A percentile compares a stretch with the other conserved stretches of the same genome.
Evolutionary conservation across 1,140 invertebrate genomes (phyloP).

Genomic region (Sarcophaga peregrina): DNA sequence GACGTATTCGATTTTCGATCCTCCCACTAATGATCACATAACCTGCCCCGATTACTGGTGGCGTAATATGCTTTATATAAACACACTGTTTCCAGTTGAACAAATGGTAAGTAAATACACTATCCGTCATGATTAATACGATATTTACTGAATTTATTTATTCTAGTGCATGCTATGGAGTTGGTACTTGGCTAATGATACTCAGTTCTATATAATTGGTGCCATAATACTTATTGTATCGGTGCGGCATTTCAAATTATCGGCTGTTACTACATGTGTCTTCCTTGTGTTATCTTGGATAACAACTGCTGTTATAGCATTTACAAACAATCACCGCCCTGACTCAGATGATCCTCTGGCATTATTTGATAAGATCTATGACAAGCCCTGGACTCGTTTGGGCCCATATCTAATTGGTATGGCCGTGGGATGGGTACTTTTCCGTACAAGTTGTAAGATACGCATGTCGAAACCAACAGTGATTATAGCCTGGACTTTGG

Average conservation of each 20-base stretch:
- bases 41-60: conserved; percentile 89
- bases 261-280: conserved; percentile 72
- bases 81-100: conserved; percentile 85
- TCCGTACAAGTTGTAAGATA: conserved; percentile 83
- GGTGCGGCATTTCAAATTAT: conserved; percentile 78
- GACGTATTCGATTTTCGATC: conserved; percentile 83
- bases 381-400: conserved; percentile 86
- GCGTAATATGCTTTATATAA: conserved; percentile 86
- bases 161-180: conserved; percentile 89
- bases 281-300: conserved; percentile 80
- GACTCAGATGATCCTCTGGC: conserved; percentile 84
- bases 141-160: conserved; percentile 36
- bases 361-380: conserved; percentile 87
- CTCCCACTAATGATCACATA: conserved; percentile 80
- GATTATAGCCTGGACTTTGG: conserved; percentile 76
- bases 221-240: conserved; percentile 81
- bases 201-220: conserved; percentile 85
- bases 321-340: conserved; percentile 82
- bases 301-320: conserved; percentile 83
- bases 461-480: conserved; percentile 79
- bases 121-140: background rate
- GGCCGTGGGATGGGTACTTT: conserved; percentile 83
- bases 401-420: conserved; percentile 87
- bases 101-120: conserved; percentile 76
- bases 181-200: conserved; percentile 89